Base-by-base conservation (phyloP, 2,797 vertebrate species). In the Ficedula albicollis region DNA sequence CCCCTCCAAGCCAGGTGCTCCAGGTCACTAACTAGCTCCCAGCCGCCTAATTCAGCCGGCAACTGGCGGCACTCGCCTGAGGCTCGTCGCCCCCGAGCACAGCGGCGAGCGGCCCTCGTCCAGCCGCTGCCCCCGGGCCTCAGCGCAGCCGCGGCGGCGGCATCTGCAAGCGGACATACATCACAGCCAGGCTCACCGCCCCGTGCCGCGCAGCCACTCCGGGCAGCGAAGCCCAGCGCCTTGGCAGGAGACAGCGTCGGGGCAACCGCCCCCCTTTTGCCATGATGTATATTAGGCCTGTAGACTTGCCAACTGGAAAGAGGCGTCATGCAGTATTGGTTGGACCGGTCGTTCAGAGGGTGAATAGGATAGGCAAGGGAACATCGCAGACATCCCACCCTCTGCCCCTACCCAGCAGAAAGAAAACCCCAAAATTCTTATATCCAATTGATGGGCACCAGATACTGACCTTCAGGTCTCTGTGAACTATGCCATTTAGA, bases 391-490 rank as follows among this genome's bases (percentile, higher is more conserved):
- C 87, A 79, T 84, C 95, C 97, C 97, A 93, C 97, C 97, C 97
- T 87, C 92, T 85, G 93, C 97, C 97, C 97, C 89, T 96, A 90
- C 94, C 97, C 97, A 94, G 76, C 4, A 0, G 70, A 66, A 85
- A 92, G 84, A 73, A 72, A 77, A 29, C 3, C 81, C 96, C 91
- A 30, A 63, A 84, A 92, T 44, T 92, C 89, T 95, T 91, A 96
- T 96, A 98, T 97, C 96, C 94, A 97, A 96, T 90, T 90, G 89
- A 96, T 92, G 85, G 97, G 97, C 97, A 97, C 95, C 98, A 98
- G 96, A 98, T 99, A 99, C 99, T 98, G 98, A 99, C 99, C 99
- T 99, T 99, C 97, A 99, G 98, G 98, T 99, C 99, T 98, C 99
- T 99, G 99, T 99, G 99, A 97, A 99, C 99, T 98, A 99, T 99